Percentiles rank a stretch among this genome's conserved stretches.
Evolutionary conservation across 2,797 vertebrate species (phyloP).

Genomic region (Pristis pectinata): DNA sequence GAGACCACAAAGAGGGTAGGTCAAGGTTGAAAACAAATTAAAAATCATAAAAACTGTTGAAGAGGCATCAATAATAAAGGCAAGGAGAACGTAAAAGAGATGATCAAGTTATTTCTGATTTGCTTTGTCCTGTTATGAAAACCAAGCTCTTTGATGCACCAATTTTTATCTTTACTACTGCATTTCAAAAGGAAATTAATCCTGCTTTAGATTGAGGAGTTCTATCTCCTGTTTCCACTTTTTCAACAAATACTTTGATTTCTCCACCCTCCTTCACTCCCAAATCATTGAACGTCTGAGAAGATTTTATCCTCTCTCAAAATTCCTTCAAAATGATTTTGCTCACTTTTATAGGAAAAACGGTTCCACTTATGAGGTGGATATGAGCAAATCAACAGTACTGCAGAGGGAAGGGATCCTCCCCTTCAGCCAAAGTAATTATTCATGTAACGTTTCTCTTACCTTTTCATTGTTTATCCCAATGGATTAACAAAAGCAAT

Average conservation of each 20-base stretch:
- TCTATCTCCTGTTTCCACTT: background rate
- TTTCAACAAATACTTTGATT: conserved; percentile 1
- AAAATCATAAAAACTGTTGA: background rate
- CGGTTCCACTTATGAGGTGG: background rate
- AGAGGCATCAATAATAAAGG: background rate
- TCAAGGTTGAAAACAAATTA: background rate
- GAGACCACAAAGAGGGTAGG: background rate
- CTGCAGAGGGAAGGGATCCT: background rate
- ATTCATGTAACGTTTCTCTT: background rate
- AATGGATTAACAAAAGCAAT: background rate
- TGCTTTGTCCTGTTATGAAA: background rate
- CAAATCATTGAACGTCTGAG: background rate
- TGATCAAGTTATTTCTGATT: background rate
- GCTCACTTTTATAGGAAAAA: background rate
- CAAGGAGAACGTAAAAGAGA: background rate
- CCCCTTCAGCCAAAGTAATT: background rate
- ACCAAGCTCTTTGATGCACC: conserved; percentile 15
- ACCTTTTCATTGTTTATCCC: background rate
- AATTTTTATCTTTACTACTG: conserved; percentile 23
- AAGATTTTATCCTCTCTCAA: background rate
- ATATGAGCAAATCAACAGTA: background rate
- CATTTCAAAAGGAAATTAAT: conserved; percentile 27
- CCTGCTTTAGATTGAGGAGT: conserved; percentile 28
- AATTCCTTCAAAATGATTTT: conserved; percentile 3
- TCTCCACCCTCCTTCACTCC: background rate